Evolutionary conservation across 2,113 vertebrate species (phyloP), one percentile per base, ranked within the genome.

Genomic region (Benitochromis conjunctus): DNA sequence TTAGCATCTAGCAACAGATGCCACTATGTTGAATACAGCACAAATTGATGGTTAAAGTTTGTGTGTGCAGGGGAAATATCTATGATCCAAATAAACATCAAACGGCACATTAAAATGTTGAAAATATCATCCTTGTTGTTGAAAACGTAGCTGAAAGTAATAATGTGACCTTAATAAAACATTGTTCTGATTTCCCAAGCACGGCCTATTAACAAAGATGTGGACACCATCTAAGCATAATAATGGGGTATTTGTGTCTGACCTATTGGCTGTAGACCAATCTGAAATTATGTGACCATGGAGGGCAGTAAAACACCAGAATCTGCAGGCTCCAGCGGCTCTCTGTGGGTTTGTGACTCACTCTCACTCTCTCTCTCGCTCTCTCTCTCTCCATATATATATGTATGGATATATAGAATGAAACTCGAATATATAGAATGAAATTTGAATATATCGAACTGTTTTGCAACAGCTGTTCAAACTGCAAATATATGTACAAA

Each of bases 301-400:
- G 81, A 71, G 81, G 83, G 76, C 77, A 87, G 69, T 88, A 80
- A 80, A 87, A 58, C 79, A 48, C 36, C 66, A 69, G 24, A 9
- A 82, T 57, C n/a, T 48, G 12, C 54, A 26, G 57, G 9, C 36
- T 21, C 9, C 55, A 64, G 19, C 19, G 48, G 38, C 13, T 54
- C 57, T 18, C 18, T 5, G 6, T 78, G 46, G 41, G 8, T 80
- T 11, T 62, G 3, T 41, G 4, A 57, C n/a, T 74, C 6, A n/a
- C n/a, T n/a, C n/a, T n/a, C n/a, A n/a, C n/a, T n/a, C n/a, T n/a
- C n/a, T n/a, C n/a, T n/a, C n/a, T n/a, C n/a, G n/a, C n/a, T n/a
- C n/a, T n/a, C n/a, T n/a, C n/a, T n/a, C n/a, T n/a, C n/a, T 24
- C 54, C 57, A 79, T 7, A 7, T 34, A 34, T 36, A 36, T 36